Conservation (phyloP, 2,113 vertebrate genomes). For the Anguilla rostrata region DNA sequence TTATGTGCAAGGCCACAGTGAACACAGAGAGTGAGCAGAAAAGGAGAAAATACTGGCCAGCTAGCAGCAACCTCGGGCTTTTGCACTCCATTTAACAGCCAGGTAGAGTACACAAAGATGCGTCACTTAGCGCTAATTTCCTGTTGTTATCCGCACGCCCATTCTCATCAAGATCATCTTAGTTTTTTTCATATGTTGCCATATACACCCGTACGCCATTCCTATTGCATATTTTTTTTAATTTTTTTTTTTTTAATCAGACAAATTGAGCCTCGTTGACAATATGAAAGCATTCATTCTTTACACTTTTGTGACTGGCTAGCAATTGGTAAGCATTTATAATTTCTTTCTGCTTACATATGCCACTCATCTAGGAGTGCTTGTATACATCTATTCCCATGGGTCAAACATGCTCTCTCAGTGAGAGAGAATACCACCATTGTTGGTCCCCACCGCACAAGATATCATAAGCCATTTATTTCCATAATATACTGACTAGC, state of each 20-base stretch:
- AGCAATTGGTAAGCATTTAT: background rate
- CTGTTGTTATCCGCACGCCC: background rate
- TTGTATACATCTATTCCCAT: background rate
- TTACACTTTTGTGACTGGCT: background rate
- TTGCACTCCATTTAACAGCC: too few species aligned
- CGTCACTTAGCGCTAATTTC: background rate
- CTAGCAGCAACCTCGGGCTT: background rate
- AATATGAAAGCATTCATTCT: background rate
- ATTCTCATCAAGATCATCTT: background rate
- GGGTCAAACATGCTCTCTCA: background rate
- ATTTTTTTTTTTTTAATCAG: background rate
- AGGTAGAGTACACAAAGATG: background rate
- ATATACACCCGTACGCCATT: background rate
- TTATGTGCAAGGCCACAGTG: background rate
- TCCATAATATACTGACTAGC: background rate
- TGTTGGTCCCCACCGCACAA: background rate
- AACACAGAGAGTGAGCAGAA: background rate
- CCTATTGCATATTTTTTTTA: background rate
- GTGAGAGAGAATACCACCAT: background rate
- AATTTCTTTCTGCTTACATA: background rate
- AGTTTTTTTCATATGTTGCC: background rate
- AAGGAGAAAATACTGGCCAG: background rate
- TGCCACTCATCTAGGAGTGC: background rate
- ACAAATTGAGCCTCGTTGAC: background rate
- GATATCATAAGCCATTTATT: background rate